phyloP scores from a whole-genome alignment of 2,113 vertebrate genomes.

The Triplophysa siluroides region DNA sequence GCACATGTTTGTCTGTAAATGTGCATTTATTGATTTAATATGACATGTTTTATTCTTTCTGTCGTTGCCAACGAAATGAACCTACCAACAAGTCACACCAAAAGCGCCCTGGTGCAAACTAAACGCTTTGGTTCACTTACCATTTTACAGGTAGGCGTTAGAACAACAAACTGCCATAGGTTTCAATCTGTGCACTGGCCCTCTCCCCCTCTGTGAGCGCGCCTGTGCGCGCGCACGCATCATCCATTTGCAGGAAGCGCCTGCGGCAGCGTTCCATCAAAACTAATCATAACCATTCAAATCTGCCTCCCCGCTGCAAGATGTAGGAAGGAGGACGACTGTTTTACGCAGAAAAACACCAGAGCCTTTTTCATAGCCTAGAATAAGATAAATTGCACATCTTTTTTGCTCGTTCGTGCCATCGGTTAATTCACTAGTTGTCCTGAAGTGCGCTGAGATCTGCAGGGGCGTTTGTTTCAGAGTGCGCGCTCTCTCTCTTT shows the following conservation, averaged over 20 bases:
- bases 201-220: conserved; percentile 88
- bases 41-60: neutral
- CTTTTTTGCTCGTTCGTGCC: conserved; percentile 23
- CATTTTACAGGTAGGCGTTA: neutral
- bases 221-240: conserved; percentile 86
- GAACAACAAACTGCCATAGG: conserved; percentile 69
- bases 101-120: neutral
- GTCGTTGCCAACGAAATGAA: neutral
- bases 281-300: conserved; percentile 96
- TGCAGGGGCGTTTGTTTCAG: conserved; percentile 38
- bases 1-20: neutral
- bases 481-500: conserved; percentile 8
- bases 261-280: conserved; percentile 91
- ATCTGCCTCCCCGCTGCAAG: conserved; percentile 88
- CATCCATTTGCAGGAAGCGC: conserved; percentile 93
- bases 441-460: conserved; percentile 38
- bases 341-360: conserved; percentile 43
- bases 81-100: neutral
- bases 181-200: conserved; percentile 77
- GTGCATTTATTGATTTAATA: neutral
- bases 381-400: conserved; percentile 24
- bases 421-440: conserved; percentile 38
- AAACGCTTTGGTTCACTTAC: neutral
- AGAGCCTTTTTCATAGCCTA: conserved; percentile 13
- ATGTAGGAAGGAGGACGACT: conserved; percentile 71